Conservation (phyloP, 2,888 invertebrate genomes). For the Bellardia pandia region DNA sequence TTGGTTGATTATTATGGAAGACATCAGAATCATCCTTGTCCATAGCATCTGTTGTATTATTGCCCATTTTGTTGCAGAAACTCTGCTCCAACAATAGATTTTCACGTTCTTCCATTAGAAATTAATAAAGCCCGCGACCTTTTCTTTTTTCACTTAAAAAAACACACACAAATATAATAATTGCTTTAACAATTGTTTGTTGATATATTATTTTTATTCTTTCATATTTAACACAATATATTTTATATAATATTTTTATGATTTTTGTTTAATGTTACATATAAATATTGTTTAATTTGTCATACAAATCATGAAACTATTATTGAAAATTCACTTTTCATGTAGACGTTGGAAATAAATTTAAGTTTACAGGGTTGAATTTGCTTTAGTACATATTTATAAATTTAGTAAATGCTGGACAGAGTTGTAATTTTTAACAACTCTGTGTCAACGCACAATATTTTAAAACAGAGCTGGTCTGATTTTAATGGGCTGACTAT, state of each 20-base stretch:
- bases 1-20: slow-evolving; percentile 66
- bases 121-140: slow-evolving; percentile 2
- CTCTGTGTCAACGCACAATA: not conserved
- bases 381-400: slow-evolving; percentile 12
- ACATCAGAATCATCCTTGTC: slow-evolving; percentile 60
- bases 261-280: not conserved
- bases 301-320: slow-evolving; percentile 3
- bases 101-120: slow-evolving; percentile 47
- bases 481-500: not conserved
- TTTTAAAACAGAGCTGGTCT: not conserved
- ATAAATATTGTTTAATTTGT: not conserved
- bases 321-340: slow-evolving; percentile 17
- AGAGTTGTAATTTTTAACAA: slow-evolving; percentile 16
- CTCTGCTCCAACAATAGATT: slow-evolving; percentile 27
- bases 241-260: not conserved
- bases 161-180: not conserved
- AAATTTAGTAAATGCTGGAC: not conserved
- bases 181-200: not conserved
- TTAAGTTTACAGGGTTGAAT: slow-evolving; percentile 49
- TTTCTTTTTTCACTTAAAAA: not conserved
- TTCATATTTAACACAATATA: slow-evolving; percentile 5
- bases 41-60: slow-evolving; percentile 42
- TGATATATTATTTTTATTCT: slow-evolving; percentile 3
- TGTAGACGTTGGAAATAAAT: slow-evolving; percentile 58
- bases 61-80: slow-evolving; percentile 20